Percentiles rank a stretch among this genome's conserved stretches.
These are phyloP conservation scores for Stigmatopora nigra DNA, from an alignment of 2,113 vertebrate species.

Conservation along the genomic window DNA sequence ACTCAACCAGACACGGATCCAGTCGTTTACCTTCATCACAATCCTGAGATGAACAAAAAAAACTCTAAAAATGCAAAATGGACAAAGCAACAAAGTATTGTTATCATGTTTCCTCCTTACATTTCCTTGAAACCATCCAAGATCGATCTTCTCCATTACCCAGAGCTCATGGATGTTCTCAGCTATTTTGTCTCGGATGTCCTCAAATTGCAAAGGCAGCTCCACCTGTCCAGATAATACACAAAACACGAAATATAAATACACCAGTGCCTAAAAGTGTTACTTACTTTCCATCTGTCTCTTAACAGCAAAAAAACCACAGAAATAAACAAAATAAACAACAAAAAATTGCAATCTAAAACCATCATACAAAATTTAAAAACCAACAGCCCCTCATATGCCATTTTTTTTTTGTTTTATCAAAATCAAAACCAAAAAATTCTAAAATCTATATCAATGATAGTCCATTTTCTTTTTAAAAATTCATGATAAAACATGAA, in stretches of 20 bases:
- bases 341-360: too few species aligned
- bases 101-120: slow-evolving; percentile 60
- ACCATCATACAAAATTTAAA: too few species aligned
- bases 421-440: too few species aligned
- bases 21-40: slow-evolving; percentile 84
- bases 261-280: too few species aligned
- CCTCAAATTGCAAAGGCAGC: slow-evolving; percentile 83
- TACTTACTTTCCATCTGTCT: too few species aligned
- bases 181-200: slow-evolving; percentile 85
- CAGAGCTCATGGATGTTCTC: slow-evolving; percentile 94
- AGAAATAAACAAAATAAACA: too few species aligned
- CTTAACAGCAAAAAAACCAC: too few species aligned
- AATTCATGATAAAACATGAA: too few species aligned
- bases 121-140: slow-evolving; percentile 85
- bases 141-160: slow-evolving; percentile 88
- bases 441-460: too few species aligned
- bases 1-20: slow-evolving; percentile 85
- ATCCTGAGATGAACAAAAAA: slow-evolving; percentile 66
- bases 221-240: slow-evolving; percentile 66
- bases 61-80: not conserved
- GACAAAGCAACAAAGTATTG: not conserved
- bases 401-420: too few species aligned
- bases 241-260: not conserved
- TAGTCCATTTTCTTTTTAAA: too few species aligned
- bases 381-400: too few species aligned